Evolutionary conservation across 2,888 invertebrate genomes (phyloP).

Genomic region (Acanthoscelides obtectus): DNA sequence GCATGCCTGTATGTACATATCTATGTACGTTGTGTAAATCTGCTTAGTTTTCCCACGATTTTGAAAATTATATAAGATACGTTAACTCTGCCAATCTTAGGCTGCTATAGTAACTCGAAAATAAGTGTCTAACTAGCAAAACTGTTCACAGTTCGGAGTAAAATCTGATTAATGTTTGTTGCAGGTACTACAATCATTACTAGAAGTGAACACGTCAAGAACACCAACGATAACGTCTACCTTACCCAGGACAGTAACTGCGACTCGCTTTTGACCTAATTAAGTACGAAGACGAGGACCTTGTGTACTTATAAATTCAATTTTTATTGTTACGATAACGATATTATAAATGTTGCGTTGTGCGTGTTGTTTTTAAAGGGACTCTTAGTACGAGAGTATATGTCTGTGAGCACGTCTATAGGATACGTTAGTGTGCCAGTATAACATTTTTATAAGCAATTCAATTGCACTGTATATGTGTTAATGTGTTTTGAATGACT

Average conservation of each 20-base stretch:
- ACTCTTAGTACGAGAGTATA: not conserved
- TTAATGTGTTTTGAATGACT: not conserved
- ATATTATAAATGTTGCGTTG: conserved; percentile 24
- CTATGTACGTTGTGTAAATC: too few relatives aligned
- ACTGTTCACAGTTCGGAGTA: too few relatives aligned
- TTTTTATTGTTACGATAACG: conserved; percentile 4
- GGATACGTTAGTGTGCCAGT: not conserved
- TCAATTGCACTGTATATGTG: not conserved
- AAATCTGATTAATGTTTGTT: not conserved
- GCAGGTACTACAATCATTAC: conserved; percentile 33
- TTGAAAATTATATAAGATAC: too few relatives aligned
- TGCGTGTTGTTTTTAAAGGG: conserved; percentile 23
- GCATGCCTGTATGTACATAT: too few relatives aligned
- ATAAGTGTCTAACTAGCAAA: too few relatives aligned
- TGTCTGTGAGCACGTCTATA: not conserved
- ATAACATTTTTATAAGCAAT: not conserved
- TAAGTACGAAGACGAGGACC: conserved; percentile 34
- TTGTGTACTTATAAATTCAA: conserved; percentile 36
- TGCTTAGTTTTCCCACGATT: too few relatives aligned
- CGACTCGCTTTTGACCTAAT: conserved; percentile 49
- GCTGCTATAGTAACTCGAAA: too few relatives aligned
- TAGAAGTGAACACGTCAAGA: conserved; percentile 40
- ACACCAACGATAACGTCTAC: conserved; percentile 41
- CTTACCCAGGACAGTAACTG: conserved; percentile 44
- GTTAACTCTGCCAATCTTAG: too few relatives aligned